Conservation (phyloP, 2,113 vertebrate genomes). For the Phasianus colchicus region DNA sequence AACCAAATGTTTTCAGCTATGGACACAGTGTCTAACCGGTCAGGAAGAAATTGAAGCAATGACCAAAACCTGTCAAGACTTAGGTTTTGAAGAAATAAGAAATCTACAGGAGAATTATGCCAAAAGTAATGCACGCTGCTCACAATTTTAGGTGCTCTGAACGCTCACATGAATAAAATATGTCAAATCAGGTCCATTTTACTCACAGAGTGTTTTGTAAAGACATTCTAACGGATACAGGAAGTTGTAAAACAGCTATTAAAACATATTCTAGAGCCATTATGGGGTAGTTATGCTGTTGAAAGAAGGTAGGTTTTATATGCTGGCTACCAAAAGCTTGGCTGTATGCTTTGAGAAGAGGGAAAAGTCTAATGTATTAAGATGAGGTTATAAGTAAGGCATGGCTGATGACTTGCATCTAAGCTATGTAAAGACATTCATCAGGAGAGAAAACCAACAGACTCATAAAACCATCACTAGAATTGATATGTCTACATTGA, state of each 20-base stretch:
- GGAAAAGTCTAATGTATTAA: background rate
- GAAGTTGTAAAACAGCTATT: slow-evolving; percentile 40
- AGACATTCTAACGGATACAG: background rate
- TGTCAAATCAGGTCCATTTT: slow-evolving; percentile 1
- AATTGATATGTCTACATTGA: background rate
- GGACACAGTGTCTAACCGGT: too few relatives aligned
- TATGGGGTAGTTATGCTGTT: background rate
- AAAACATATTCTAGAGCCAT: slow-evolving; percentile 19
- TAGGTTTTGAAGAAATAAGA: background rate
- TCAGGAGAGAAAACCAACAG: slow-evolving; percentile 4
- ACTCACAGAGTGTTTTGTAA: slow-evolving; percentile 34
- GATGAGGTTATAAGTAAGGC: background rate
- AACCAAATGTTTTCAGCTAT: background rate
- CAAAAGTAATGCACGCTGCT: background rate
- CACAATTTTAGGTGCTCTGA: background rate
- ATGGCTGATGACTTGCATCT: background rate
- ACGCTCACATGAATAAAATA: slow-evolving; percentile 49
- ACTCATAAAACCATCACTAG: background rate
- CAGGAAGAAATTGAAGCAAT: too few relatives aligned
- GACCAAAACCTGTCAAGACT: too few relatives aligned
- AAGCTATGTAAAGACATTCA: background rate
- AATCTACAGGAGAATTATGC: background rate
- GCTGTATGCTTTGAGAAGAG: background rate
- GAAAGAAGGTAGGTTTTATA: slow-evolving; percentile 9
- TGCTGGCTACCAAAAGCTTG: slow-evolving; percentile 5